phyloP scores from a whole-genome alignment of 2,797 vertebrate species.

The Phataginus tricuspis region DNA sequence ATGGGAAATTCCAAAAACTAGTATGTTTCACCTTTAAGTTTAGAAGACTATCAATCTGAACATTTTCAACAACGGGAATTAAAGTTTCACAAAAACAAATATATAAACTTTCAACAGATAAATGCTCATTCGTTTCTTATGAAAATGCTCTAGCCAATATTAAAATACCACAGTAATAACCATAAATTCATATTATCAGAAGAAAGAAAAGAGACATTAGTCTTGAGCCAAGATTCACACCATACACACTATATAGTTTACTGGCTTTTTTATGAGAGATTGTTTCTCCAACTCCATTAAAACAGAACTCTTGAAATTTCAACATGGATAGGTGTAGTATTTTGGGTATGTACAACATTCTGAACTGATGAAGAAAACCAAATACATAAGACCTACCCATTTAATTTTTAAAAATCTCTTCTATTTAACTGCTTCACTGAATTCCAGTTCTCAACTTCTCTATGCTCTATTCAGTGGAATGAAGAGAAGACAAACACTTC shows the following conservation, averaged over 20 bases:
- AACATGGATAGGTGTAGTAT: not conserved
- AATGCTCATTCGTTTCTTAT: not conserved
- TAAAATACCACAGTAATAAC: conserved; percentile 8
- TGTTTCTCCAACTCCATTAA: not conserved
- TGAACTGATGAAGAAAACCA: not conserved
- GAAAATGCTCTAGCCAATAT: not conserved
- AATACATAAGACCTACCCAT: not conserved
- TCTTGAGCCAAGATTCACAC: not conserved
- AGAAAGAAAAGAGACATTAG: not conserved
- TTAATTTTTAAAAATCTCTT: not conserved
- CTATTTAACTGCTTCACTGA: not conserved
- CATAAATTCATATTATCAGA: not conserved
- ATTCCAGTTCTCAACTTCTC: not conserved
- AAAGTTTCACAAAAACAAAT: conserved; percentile 22
- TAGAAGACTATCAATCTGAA: not conserved
- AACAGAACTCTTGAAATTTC: not conserved
- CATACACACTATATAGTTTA: not conserved
- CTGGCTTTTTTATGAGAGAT: not conserved
- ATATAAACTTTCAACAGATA: not conserved
- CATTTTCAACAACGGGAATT: not conserved
- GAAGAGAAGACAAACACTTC: not conserved
- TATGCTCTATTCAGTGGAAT: not conserved
- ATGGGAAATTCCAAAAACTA: conserved; percentile 3
- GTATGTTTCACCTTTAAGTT: conserved; percentile 9
- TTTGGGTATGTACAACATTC: not conserved